Evolutionary conservation across 2,888 invertebrate genomes (phyloP).

Genomic region (Thyatira batis): DNA sequence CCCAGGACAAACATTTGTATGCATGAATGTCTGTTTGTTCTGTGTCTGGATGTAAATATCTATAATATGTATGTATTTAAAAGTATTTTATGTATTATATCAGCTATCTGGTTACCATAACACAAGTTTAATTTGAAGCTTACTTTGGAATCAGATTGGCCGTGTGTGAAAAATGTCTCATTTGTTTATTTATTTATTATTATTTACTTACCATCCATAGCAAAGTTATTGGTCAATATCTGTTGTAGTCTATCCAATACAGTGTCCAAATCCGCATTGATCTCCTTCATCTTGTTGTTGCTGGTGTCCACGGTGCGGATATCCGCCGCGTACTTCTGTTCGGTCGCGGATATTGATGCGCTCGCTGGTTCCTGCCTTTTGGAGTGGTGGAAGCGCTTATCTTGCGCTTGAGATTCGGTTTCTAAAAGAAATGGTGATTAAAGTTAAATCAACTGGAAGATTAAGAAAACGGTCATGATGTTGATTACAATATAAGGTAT

Average conservation of each 20-base stretch:
- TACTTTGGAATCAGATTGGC: no score
- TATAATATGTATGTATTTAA: no score
- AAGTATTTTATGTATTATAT: no score
- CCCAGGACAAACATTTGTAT: no score
- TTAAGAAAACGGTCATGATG: no score
- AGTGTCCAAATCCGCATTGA: conserved; percentile 86
- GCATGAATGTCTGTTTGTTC: no score
- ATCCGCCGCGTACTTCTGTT: conserved; percentile 67
- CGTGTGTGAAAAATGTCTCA: no score
- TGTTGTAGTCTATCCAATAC: conserved; percentile 87
- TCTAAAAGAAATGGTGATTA: conserved; percentile 45
- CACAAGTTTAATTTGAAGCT: no score
- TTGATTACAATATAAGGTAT: no score
- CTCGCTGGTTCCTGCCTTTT: conserved; percentile 20
- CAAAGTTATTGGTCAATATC: conserved; percentile 86
- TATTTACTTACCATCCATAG: conserved; percentile 80
- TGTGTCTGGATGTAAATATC: no score
- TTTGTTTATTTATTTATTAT: not conserved
- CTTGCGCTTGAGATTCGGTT: conserved; percentile 31
- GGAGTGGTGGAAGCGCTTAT: conserved; percentile 21
- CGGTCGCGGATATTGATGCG: conserved; percentile 49
- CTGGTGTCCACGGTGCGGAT: conserved; percentile 59
- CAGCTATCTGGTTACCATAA: no score
- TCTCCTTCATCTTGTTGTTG: conserved; percentile 74
- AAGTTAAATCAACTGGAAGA: no score